A percentile compares a stretch with the other conserved stretches of the same genome.
phyloP scores from a whole-genome alignment of 2,888 invertebrate genomes.

The Dastarcus helophoroides region DNA sequence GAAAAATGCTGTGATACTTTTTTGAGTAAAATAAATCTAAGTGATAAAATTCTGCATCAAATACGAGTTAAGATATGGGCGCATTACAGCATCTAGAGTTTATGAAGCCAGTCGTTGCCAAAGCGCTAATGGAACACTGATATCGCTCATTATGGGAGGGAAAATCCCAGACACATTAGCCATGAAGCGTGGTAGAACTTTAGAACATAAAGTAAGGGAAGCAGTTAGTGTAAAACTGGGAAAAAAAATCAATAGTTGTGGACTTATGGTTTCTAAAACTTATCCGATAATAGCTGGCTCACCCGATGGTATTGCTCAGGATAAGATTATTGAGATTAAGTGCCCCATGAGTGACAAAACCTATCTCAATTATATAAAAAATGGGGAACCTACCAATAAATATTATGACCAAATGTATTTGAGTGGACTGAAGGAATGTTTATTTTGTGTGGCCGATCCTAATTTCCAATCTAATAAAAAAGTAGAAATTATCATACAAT shows the following conservation, averaged over 20 bases:
- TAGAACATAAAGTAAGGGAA: no score
- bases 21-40: no score
- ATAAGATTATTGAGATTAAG: conserved; percentile 20
- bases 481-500: conserved; percentile 9
- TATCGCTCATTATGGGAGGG: conserved; percentile 16
- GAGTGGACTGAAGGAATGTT: conserved; percentile 7
- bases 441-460: conserved; percentile 13
- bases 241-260: no score
- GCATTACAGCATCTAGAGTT: no score
- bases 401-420: conserved; percentile 15
- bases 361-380: conserved; percentile 12
- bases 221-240: no score
- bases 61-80: no score
- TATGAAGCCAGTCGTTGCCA: conserved; percentile 24
- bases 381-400: conserved; percentile 11
- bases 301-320: no score
- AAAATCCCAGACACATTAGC: conserved; percentile 15
- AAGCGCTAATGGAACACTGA: conserved; percentile 18
- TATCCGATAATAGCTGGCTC: no score
- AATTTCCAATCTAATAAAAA: conserved; percentile 11
- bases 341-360: conserved; percentile 14
- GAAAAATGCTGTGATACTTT: neutral
- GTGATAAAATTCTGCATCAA: no score
- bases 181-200: conserved; percentile 10
- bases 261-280: no score